These are phyloP conservation scores for Adelosebastes latens DNA, from an alignment of 2,797 vertebrate species.

Conservation along the genomic window DNA sequence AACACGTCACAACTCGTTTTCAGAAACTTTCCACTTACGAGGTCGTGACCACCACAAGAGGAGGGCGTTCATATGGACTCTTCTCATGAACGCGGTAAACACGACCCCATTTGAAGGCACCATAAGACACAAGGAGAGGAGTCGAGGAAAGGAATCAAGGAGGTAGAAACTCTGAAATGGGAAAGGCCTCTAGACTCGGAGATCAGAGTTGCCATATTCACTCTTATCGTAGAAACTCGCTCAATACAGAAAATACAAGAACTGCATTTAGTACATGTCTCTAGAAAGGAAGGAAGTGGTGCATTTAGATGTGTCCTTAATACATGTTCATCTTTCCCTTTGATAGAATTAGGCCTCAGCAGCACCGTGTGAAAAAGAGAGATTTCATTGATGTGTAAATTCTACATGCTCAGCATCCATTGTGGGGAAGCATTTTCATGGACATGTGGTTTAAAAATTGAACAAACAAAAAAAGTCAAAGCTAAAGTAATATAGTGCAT, in stretches of 20 bases:
- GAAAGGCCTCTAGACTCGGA: background rate
- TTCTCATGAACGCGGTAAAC: too few species aligned
- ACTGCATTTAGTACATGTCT: background rate
- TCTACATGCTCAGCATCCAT: slow-evolving; percentile 5
- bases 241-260: background rate
- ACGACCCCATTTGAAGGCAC: too few species aligned
- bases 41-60: too few species aligned
- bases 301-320: slow-evolving; percentile 3
- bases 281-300: background rate
- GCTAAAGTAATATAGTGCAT: slow-evolving; percentile 17
- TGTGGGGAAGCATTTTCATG: slow-evolving; percentile 12
- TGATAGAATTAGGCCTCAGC: slow-evolving; percentile 9
- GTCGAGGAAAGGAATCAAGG: too few species aligned
- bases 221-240: background rate
- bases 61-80: too few species aligned
- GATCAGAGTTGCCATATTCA: background rate
- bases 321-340: slow-evolving; percentile 14
- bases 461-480: background rate
- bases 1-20: too few species aligned
- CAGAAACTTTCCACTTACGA: too few species aligned
- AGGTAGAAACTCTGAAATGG: too few species aligned
- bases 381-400: slow-evolving; percentile 32
- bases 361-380: slow-evolving; percentile 5
- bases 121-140: too few species aligned
- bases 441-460: slow-evolving; percentile 11